Conservation (phyloP, 35 echinoderm and acorn worm species). For the Acanthaster planci region DNA sequence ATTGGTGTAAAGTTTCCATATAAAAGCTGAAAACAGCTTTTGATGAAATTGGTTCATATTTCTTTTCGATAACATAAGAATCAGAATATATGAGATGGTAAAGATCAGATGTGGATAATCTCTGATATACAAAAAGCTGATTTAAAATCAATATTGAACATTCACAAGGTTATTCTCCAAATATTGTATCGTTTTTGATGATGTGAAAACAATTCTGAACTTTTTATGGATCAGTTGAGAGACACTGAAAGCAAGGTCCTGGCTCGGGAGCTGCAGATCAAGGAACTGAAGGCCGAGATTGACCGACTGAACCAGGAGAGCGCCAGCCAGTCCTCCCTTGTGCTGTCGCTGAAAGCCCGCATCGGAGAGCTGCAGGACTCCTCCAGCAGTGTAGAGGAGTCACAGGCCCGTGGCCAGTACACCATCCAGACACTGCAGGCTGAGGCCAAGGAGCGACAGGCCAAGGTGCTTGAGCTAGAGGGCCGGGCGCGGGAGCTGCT, state of each 20-base stretch:
- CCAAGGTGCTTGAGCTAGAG: slow-evolving; percentile 85
- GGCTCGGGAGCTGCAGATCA: slow-evolving; percentile 70
- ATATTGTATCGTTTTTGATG: neutral
- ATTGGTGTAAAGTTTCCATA: too few relatives aligned
- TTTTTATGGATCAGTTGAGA: slow-evolving; percentile 49
- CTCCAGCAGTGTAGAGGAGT: slow-evolving; percentile 22
- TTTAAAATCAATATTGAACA: too few relatives aligned
- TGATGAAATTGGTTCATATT: too few relatives aligned
- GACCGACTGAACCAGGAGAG: slow-evolving; percentile 55
- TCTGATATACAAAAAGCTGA: too few relatives aligned
- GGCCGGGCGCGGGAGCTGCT: slow-evolving; percentile 71
- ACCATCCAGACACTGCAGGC: slow-evolving; percentile 82
- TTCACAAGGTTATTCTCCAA: too few relatives aligned
- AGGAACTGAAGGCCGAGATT: slow-evolving; percentile 63
- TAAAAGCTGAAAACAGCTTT: too few relatives aligned
- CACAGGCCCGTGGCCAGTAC: slow-evolving; percentile 59
- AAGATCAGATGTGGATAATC: too few relatives aligned
- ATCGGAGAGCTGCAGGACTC: slow-evolving; percentile 55
- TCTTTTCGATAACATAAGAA: too few relatives aligned
- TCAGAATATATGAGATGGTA: too few relatives aligned
- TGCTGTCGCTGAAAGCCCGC: slow-evolving; percentile 63
- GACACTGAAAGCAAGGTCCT: slow-evolving; percentile 65
- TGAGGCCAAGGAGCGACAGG: slow-evolving; percentile 73
- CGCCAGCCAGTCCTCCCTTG: slow-evolving; percentile 62
- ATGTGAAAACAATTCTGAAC: neutral